Evolutionary conservation across 30 jellyfish, hydroid and myxozoan species (phyloP), one percentile per base, ranked within the genome.

Genomic region (Hydra vulgaris): DNA sequence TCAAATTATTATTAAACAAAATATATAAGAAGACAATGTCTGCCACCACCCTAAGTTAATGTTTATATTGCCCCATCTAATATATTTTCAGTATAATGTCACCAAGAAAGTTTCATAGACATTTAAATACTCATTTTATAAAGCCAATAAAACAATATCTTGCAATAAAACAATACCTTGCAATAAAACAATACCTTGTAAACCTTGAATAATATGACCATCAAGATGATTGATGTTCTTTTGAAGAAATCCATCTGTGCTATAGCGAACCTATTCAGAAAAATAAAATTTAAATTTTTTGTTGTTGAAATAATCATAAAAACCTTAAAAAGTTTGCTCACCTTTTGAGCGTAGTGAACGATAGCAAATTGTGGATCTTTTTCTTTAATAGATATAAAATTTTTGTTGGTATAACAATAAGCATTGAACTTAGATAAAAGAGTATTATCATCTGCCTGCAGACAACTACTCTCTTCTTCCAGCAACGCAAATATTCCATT

Each of bases 381-480:
- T 23, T 87, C 70, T 74, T 84, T 85, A 55, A 85, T 54, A 17
- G 77, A 72, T 18, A 82, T 55, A 80, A 85, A 89, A 61, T 74
- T 21, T n/a, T 69, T 74, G 68, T 85, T 84, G n/a, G 77, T 89
- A 4, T 75, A 68, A 54, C 97, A 89, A 80, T 89, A 88, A 12
- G 97, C 97, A 72, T 89, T 89, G 82, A 85, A 82, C 52, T 78
- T 81, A 15, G 97, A 89, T 0, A 85, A 84, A 72, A 89, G 71
- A 18, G 93, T 81, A 40, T 89, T 81, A 25, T 89, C 97, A 66
- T 89, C 97, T 7, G 97, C 97, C 71, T 89, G 95, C 26, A 87
- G 88, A 66, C 79, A 89, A 27, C 82, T 85, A 83, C 97, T 89
- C 74, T 89, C 97, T 76, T 89, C 97, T 55, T 89, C 97, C 25